These are phyloP conservation scores for Chascanopsetta lugubris DNA, from an alignment of 2,113 vertebrate genomes.

Conservation along the genomic window DNA sequence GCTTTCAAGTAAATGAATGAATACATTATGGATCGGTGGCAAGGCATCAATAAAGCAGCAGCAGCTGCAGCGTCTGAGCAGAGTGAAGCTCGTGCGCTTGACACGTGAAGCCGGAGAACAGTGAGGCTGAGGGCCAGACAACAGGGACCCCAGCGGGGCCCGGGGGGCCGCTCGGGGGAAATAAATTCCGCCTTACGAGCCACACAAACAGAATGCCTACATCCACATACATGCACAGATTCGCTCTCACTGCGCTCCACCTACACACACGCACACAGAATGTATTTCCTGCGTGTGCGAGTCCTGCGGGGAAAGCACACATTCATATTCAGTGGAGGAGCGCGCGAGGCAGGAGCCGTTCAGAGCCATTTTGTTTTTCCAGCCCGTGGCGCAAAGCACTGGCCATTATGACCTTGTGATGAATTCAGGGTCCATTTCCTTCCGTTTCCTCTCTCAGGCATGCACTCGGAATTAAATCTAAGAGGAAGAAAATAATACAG, in stretches of 20 bases:
- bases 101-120: slow-evolving; percentile 45
- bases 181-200: slow-evolving; percentile 33
- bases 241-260: slow-evolving; percentile 27
- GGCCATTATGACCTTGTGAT: slow-evolving; percentile 69
- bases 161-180: slow-evolving; percentile 10
- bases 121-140: slow-evolving; percentile 33
- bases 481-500: not conserved
- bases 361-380: slow-evolving; percentile 65
- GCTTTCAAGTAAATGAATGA: slow-evolving; percentile 78
- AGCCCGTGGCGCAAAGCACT: slow-evolving; percentile 49
- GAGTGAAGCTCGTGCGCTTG: slow-evolving; percentile 34
- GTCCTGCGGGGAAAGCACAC: slow-evolving; percentile 56
- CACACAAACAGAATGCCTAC: not conserved
- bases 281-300: slow-evolving; percentile 26
- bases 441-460: slow-evolving; percentile 26
- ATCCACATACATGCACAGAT: slow-evolving; percentile 12
- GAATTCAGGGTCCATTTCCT: slow-evolving; percentile 60
- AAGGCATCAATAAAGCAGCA: slow-evolving; percentile 60
- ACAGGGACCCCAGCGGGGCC: slow-evolving; percentile 11
- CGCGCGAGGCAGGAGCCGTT: slow-evolving; percentile 46
- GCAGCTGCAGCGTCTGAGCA: slow-evolving; percentile 46
- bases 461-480: slow-evolving; percentile 25
- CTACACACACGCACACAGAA: slow-evolving; percentile 43
- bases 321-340: slow-evolving; percentile 65
- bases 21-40: slow-evolving; percentile 74